phyloP scores from a whole-genome alignment of 64 coral and sea anemone species.

The Anthopleura sola region DNA sequence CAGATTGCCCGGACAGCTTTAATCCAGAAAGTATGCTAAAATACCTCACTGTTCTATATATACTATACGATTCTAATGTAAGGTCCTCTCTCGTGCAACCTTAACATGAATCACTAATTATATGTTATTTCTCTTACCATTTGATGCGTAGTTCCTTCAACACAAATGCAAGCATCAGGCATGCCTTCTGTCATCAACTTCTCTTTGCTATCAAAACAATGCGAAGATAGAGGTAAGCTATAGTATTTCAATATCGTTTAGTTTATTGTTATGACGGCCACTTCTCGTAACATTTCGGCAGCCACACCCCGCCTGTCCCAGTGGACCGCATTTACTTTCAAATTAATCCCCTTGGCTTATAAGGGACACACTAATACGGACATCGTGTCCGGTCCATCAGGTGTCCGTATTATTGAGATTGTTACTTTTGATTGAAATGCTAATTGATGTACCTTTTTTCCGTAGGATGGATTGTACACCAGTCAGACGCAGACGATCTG shows the following conservation, averaged over 20 bases:
- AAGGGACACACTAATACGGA: no score
- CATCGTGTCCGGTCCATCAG: no score
- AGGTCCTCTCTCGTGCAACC: no score
- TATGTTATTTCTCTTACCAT: not conserved
- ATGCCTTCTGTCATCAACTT: constrained; percentile 71
- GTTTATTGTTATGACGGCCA: no score
- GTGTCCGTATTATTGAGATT: no score
- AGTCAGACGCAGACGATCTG: constrained; percentile 57
- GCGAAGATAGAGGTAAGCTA: constrained; percentile 70
- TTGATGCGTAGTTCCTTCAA: constrained; percentile 32
- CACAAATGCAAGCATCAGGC: constrained; percentile 17
- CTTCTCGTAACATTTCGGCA: no score
- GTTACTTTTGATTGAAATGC: not conserved
- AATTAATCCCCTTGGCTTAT: no score
- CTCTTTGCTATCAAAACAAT: constrained; percentile 68
- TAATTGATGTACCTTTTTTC: not conserved
- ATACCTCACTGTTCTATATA: not conserved
- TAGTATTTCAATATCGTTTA: not conserved
- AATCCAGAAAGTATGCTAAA: no score
- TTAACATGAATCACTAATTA: not conserved
- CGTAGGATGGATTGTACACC: constrained; percentile 83
- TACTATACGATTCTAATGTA: no score
- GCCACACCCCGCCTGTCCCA: no score
- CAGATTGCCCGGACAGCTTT: no score
- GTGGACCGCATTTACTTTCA: no score